Conservation (phyloP, 2,113 vertebrate species). For the Poecile atricapillus region DNA sequence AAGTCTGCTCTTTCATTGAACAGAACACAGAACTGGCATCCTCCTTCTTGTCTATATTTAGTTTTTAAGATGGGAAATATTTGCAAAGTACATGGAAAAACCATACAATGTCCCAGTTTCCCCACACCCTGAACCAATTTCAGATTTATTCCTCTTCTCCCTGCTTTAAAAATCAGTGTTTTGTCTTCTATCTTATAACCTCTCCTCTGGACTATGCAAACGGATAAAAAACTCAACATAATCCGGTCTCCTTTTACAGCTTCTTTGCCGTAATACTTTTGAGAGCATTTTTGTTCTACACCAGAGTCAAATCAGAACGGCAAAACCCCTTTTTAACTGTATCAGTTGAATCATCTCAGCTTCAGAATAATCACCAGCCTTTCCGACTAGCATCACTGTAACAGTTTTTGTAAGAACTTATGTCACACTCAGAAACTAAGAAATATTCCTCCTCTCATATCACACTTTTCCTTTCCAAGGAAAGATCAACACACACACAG, state of each 20-base stretch:
- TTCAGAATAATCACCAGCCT: neutral
- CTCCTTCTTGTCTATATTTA: neutral
- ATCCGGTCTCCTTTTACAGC: neutral
- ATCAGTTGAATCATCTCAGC: neutral
- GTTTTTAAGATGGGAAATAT: neutral
- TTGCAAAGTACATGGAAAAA: neutral
- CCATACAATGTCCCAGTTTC: neutral
- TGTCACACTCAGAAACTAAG: neutral
- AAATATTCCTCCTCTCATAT: neutral
- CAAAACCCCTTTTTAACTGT: neutral
- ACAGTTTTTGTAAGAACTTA: neutral
- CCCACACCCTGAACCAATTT: neutral
- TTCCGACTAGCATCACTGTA: neutral
- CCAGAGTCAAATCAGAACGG: neutral
- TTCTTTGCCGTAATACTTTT: neutral
- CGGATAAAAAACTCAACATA: neutral
- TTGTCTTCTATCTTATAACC: neutral
- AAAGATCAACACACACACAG: neutral
- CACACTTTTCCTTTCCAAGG: neutral
- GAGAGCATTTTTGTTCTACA: neutral
- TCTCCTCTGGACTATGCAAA: neutral
- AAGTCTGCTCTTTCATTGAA: neutral
- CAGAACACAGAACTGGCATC: neutral
- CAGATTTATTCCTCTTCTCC: neutral
- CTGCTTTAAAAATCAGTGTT: neutral